Percentiles rank a stretch among this genome's conserved stretches.
Evolutionary conservation across 1,140 invertebrate species (phyloP).

Genomic region (Linepithema humile): DNA sequence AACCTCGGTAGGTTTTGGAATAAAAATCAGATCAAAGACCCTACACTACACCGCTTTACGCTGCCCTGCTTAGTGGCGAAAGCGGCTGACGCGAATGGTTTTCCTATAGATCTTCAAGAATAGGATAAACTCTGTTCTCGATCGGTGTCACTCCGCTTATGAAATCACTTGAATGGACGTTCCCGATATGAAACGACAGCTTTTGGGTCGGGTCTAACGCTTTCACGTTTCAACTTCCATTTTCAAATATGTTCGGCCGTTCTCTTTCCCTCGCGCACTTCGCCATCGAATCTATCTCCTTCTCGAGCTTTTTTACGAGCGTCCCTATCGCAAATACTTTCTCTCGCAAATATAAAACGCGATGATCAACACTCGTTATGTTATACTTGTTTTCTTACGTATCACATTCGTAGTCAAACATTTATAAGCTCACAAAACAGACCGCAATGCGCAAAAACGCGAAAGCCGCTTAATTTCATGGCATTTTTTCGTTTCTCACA

Average conservation of each 20-base stretch:
- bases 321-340: background rate
- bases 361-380: slow-evolving; percentile 49
- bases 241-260: background rate
- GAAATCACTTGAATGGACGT: slow-evolving; percentile 23
- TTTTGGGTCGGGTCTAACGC: background rate
- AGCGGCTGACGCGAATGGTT: background rate
- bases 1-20: slow-evolving; percentile 16
- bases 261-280: slow-evolving; percentile 28
- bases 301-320: slow-evolving; percentile 27
- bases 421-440: background rate
- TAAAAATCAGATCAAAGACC: slow-evolving; percentile 39
- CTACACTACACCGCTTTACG: background rate
- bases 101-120: slow-evolving; percentile 9
- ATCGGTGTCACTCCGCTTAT: slow-evolving; percentile 21
- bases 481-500: background rate
- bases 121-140: slow-evolving; percentile 24
- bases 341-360: too few relatives aligned
- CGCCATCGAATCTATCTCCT: slow-evolving; percentile 9
- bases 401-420: background rate
- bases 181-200: background rate
- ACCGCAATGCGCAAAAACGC: slow-evolving; percentile 19
- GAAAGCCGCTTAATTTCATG: background rate
- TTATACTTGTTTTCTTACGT: background rate
- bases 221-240: background rate
- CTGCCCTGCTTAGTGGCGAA: background rate